Conservation (phyloP, 2,797 vertebrate genomes). For the Spheniscus humboldti region DNA sequence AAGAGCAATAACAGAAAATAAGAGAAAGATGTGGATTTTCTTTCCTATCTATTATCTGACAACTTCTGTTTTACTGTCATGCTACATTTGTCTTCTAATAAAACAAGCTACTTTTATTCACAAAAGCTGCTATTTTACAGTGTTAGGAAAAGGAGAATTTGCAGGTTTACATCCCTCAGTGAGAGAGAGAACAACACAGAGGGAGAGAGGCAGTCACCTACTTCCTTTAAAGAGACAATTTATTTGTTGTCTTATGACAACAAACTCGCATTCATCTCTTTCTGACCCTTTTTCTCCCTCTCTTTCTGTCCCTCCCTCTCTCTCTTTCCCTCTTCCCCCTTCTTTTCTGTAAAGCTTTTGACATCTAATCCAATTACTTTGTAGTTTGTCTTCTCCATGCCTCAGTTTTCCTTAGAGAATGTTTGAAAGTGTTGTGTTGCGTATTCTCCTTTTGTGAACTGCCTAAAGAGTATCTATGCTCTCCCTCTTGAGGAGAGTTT, state of each 20-base stretch:
- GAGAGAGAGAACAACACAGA: not conserved
- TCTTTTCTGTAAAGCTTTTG: not conserved
- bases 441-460: conserved; percentile 23
- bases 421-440: not conserved
- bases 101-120: not conserved
- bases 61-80: not conserved
- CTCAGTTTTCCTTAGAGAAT: not conserved
- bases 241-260: not conserved
- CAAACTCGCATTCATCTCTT: not conserved
- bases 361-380: not conserved
- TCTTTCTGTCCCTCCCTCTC: not conserved
- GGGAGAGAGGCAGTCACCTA: not conserved
- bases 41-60: not conserved
- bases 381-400: not conserved
- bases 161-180: not conserved
- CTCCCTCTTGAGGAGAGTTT: conserved; percentile 56
- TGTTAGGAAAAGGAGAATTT: not conserved
- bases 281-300: not conserved
- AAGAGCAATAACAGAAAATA: not conserved
- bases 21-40: not conserved
- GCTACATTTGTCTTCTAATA: not conserved
- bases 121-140: not conserved
- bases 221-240: not conserved
- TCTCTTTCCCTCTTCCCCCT: not conserved
- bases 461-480: conserved; percentile 43